Evolutionary conservation across 1,140 invertebrate species (phyloP).

Genomic region (Lepidurus apus): DNA sequence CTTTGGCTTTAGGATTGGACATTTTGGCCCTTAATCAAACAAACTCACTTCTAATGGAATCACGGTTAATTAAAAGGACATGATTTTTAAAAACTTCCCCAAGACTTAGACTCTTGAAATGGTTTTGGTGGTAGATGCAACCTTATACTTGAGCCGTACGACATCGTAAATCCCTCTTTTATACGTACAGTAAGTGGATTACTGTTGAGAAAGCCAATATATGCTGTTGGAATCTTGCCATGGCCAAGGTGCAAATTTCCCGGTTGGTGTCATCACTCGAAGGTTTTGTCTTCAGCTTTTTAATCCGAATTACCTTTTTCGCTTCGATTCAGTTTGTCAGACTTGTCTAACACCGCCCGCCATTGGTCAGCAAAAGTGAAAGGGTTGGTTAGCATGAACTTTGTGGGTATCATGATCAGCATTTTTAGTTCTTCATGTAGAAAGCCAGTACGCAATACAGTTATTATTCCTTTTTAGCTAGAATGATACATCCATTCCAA

Average conservation of each 20-base stretch:
- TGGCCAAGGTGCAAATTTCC: neutral
- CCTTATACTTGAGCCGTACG: neutral
- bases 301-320: slow-evolving; percentile 8
- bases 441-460: neutral
- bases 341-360: neutral
- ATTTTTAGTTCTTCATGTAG: neutral
- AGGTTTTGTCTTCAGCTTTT: neutral
- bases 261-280: neutral
- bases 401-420: neutral
- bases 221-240: neutral
- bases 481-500: neutral
- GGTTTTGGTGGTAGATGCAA: neutral
- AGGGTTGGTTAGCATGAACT: neutral
- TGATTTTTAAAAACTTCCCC: neutral
- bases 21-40: neutral
- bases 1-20: neutral
- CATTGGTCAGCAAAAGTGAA: neutral
- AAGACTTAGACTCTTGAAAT: neutral
- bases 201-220: slow-evolving; percentile 8
- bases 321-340: too few relatives aligned
- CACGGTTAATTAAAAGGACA: neutral
- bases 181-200: neutral
- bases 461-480: too few relatives aligned
- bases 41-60: neutral
- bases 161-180: neutral